Evolutionary conservation across 2,797 vertebrate species (phyloP), one percentile per base, ranked within the genome.

Genomic region (Sebastes vulpes): DNA sequence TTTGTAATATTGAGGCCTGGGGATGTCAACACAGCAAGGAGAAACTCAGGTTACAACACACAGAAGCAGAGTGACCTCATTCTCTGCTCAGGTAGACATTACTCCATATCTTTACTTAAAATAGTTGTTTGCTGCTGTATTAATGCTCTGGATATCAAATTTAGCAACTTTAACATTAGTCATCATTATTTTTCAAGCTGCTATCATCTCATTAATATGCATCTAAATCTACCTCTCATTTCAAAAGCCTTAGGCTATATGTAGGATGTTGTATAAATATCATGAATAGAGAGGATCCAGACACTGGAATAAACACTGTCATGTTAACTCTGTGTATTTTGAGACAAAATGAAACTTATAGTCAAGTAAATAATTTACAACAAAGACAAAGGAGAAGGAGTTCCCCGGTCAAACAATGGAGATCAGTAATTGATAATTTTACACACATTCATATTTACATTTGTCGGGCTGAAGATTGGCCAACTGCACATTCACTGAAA

Each of bases 381-480:
- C 21, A 61, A 52, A 25, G 11, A 9, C 9, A 66, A 6, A 25
- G 2, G 6, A 12, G 20, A n/a, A 18, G 9, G 1, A 32, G 29
- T 4, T 54, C 12, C 26, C 46, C 26, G 0, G 12, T 4, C 16
- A 61, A 64, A 53, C 50, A 72, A 12, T 14, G 16, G 14, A n/a
- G 20, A 18, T 23, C 42, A 60, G 9, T 2, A 2, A 35, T 52
- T 63, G 20, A 18, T 28, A 1, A 9, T 53, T 38, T 31, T 7
- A 38, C 26, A 38, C 4, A 38, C 35, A 10, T 48, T 29, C 0
- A 54, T n/a, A 54, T 54, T 25, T 11, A 54, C 12, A 25, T 56
- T 50, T 38, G 48, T 38, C 12, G 0, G 35, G 0, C 35, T 38
- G 35, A 38, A 38, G 35, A 38, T 0, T 38, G 35, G 35, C 35